Evolutionary conservation across 2,797 vertebrate species (phyloP).

Genomic region (Periparus ater): DNA sequence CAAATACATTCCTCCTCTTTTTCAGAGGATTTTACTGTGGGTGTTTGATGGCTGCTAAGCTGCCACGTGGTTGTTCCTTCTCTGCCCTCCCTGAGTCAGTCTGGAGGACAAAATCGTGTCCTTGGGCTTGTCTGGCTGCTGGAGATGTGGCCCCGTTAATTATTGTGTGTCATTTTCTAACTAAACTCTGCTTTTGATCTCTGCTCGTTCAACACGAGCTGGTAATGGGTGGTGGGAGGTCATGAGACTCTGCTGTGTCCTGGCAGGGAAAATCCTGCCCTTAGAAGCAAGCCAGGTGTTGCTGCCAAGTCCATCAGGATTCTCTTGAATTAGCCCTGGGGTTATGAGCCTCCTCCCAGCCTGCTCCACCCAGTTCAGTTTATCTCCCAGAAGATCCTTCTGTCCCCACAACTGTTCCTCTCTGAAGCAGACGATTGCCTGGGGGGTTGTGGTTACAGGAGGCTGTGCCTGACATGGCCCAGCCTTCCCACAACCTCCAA

Average conservation of each 20-base stretch:
- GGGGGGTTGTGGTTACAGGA: background rate
- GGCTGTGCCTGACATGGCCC: background rate
- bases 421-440: background rate
- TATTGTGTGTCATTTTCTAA: background rate
- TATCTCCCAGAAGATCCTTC: background rate
- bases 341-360: background rate
- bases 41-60: background rate
- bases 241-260: background rate
- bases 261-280: background rate
- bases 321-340: background rate
- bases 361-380: background rate
- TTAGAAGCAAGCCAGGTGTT: background rate
- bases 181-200: background rate
- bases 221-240: background rate
- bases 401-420: background rate
- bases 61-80: background rate
- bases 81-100: background rate
- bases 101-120: background rate
- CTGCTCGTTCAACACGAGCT: background rate
- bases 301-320: background rate
- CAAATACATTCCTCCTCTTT: background rate
- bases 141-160: conserved; percentile 19
- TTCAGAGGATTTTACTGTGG: background rate
- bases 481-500: background rate
- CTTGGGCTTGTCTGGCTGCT: background rate